Base-by-base conservation (phyloP, 2,888 invertebrate genomes). In the Dioctria linearis region DNA sequence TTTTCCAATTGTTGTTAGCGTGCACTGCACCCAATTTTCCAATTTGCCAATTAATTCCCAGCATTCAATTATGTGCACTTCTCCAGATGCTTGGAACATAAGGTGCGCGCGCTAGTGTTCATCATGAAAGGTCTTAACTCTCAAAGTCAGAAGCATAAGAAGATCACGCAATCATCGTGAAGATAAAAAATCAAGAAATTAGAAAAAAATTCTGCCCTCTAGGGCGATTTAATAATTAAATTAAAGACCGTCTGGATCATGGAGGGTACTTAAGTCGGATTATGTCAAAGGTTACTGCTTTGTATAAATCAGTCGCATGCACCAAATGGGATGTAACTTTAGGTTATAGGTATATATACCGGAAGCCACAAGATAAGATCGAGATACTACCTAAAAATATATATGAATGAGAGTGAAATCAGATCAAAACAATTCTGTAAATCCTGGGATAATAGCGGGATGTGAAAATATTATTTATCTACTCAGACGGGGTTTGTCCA, bases 11-110 rank as follows among this genome's bases (percentile, higher is more conserved):
- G 25, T n/a, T 39, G 40, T 13, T 54, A 5, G 73, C 73, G 57
- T 73, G 73, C 73, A 57, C 40, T 40, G 59, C 57, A 57, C 13
- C 73, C 73, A 73, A 73, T 73, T 73, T 73, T 73, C 73, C 73
- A 73, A 73, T 73, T 73, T 73, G 73, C 73, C 73, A 73, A 73
- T 73, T 73, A 73, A 73, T 57, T 54, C 8, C 39, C 42, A 40
- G 3, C 73, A 42, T 13, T 54, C 11, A 25, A 54, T 57, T 71
- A 71, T 46, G 54, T 39, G 51, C 54, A n/a, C 39, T 54, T 42
- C 46, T 54, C 71, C 71, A 71, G 71, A 71, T 71, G 71, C 54
- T 39, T n/a, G 57, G 42, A 57, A 40, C 73, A 73, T 57, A 73
- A 73, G 73, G 73, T 59, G 54, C 67, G 25, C 25, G 46, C 43